Evolutionary conservation across 2,797 vertebrate genomes (phyloP).

Genomic region (Micromesistius poutassou): DNA sequence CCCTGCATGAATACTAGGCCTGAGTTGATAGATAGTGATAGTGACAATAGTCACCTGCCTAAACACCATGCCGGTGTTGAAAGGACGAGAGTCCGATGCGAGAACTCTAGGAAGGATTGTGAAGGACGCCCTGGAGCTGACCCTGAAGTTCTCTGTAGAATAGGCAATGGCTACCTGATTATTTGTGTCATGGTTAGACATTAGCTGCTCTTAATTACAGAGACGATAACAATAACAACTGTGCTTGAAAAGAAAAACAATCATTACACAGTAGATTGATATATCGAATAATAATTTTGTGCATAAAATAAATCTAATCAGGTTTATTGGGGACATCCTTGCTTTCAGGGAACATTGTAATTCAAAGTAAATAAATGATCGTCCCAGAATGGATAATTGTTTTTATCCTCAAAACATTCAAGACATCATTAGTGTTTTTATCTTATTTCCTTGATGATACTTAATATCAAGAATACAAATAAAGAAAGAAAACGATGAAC

Average conservation of each 20-base stretch:
- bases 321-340: background rate
- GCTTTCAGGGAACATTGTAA: no score
- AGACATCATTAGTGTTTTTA: no score
- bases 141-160: background rate
- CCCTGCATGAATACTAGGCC: constrained; percentile 21
- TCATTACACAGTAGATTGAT: background rate
- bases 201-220: background rate
- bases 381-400: no score
- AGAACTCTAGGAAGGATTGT: background rate
- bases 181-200: background rate
- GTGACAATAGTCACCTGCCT: background rate
- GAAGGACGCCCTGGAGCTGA: background rate
- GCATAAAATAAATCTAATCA: background rate
- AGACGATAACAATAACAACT: background rate
- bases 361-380: no score
- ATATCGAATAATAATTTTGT: background rate
- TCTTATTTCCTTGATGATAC: no score
- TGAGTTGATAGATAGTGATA: constrained; percentile 37
- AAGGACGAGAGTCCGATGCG: background rate
- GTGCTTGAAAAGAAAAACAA: no score
- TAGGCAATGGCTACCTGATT: background rate
- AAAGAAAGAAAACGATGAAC: no score
- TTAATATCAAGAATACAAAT: no score
- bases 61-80: background rate
- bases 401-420: no score